Base-by-base conservation (phyloP, 1,140 invertebrate species). In the Drosophila nannoptera region DNA sequence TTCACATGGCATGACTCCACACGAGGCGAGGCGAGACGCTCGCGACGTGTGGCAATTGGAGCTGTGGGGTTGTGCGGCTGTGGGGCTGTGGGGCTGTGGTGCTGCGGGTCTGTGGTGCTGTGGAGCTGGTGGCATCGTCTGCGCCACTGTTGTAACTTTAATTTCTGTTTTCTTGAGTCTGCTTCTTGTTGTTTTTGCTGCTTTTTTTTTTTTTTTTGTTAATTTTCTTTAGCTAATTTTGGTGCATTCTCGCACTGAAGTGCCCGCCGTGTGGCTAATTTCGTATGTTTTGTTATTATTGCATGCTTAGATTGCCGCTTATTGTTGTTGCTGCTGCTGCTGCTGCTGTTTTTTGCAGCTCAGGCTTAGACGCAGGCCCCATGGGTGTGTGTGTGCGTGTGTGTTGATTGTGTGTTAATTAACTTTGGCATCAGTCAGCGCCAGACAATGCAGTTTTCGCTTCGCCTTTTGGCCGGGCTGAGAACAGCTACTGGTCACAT, bases 361-460 rank as follows among this genome's bases (percentile, higher is more conserved):
- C 54, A 56, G 54, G 72, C 61, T 64, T 50, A 58, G 65, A 40
- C 64, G 7, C 9, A 38, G 53, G 22, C 22, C 22, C 22, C 22
- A 22, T 22, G 22, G 22, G 69, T 53, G 50, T 50, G 42, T 35
- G 40, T 50, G 16, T 12, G 40, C 43, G 38, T 61, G 60, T 59
- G 66, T 65, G 45, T 50, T 66, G 81, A 86, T 86, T 86, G 81
- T 86, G 81, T 86, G 81, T 86, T 86, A 86, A 86, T 86, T 86
- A 86, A 84, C 81, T 81, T 66, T 72, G 70, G 65, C 63, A 75
- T 78, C 68, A 66, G 64, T 62, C 70, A 60, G 61, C 12, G 65
- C 54, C 65, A 46, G 43, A 63, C 69, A 69, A 61, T 48, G 64
- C 58, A 62, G 43, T 68, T 63, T 74, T 64, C 14, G 49, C 40